These are phyloP conservation scores for Theristicus caerulescens DNA, from an alignment of 2,113 vertebrate species.

Conservation along the genomic window DNA sequence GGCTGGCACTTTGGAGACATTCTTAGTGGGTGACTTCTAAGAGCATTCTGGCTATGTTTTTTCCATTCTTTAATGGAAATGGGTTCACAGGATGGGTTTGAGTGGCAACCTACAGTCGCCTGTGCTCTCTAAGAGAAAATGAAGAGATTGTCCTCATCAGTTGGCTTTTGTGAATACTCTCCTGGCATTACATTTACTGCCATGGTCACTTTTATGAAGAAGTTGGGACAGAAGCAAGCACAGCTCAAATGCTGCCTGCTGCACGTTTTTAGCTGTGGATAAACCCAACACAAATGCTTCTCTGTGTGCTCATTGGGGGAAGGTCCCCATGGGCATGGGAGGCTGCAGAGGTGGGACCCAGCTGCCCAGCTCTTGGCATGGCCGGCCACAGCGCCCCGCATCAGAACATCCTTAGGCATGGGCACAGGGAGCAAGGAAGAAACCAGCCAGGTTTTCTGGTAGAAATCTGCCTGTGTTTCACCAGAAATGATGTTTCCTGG, in stretches of 20 bases:
- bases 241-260: neutral
- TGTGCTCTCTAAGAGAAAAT: neutral
- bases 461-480: neutral
- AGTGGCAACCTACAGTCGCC: neutral
- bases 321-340: fast-evolving
- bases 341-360: neutral
- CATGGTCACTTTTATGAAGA: neutral
- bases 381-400: no score
- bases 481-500: neutral
- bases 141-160: neutral
- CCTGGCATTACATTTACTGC: neutral
- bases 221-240: neutral
- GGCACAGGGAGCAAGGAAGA: neutral
- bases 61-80: neutral
- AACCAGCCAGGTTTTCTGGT: neutral
- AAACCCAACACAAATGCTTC: neutral
- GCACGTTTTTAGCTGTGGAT: neutral
- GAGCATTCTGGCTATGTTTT: neutral
- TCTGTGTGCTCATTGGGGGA: neutral
- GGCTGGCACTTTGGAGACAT: neutral
- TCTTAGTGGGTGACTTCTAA: neutral
- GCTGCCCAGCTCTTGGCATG: neutral
- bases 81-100: neutral
- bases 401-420: neutral
- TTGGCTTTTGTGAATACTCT: neutral